Conservation (phyloP, 2,797 vertebrate genomes). For the Oreochromis grahami region DNA sequence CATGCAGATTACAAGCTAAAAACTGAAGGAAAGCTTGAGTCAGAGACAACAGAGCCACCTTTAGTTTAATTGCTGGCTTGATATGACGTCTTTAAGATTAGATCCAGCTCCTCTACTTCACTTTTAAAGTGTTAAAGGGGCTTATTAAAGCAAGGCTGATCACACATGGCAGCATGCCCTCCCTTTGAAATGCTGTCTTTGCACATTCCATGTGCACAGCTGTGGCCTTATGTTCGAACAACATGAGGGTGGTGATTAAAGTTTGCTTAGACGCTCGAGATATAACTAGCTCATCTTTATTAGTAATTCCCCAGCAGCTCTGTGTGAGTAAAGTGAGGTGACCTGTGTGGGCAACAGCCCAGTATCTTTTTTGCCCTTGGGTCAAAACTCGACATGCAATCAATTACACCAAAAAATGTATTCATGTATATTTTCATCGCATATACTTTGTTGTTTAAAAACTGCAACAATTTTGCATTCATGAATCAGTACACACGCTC, state of each 20-base stretch:
- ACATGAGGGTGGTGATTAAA: neutral
- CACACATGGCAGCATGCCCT: neutral
- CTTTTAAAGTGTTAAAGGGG: neutral
- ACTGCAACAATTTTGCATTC: neutral
- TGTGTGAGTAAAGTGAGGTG: neutral
- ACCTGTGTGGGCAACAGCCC: neutral
- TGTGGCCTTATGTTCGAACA: neutral
- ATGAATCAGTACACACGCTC: neutral
- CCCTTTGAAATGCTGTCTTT: neutral
- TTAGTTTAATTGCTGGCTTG: neutral
- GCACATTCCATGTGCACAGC: neutral
- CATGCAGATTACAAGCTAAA: neutral
- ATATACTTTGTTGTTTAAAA: neutral
- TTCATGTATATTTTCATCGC: neutral
- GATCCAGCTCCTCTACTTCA: neutral
- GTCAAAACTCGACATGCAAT: neutral
- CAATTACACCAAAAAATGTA: neutral
- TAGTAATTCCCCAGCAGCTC: neutral
- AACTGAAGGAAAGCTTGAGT: neutral
- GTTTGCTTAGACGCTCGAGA: neutral
- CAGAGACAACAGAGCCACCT: neutral
- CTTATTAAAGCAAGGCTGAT: neutral
- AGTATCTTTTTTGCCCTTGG: neutral
- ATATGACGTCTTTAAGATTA: neutral
- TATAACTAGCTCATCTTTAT: neutral